phyloP scores from a whole-genome alignment of 37 sponge, comb jelly and placozoan genomes.

The Mnemiopsis leidyi region DNA sequence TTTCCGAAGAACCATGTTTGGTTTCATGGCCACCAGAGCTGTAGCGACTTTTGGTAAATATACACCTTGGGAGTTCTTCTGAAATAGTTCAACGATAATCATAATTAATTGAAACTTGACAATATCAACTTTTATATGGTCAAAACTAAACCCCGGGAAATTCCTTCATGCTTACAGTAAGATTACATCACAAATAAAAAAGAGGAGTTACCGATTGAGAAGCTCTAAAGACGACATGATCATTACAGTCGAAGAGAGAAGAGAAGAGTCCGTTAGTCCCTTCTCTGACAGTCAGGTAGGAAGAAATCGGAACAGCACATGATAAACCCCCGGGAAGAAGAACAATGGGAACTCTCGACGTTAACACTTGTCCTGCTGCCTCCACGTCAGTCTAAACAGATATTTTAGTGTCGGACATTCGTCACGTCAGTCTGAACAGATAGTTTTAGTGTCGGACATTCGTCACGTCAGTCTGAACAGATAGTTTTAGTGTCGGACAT shows the following conservation, averaged over 20 bases:
- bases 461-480: no score
- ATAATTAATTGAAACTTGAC: no score
- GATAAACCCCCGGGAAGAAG: not conserved
- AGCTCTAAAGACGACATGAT: not conserved
- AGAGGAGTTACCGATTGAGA: not conserved
- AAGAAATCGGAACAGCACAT: not conserved
- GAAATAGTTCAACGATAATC: not conserved
- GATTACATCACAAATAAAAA: no score
- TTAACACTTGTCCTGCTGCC: not conserved
- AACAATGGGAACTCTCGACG: not conserved
- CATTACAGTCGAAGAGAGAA: not conserved
- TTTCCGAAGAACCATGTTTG: not conserved
- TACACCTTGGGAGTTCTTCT: not conserved
- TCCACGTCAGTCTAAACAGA: not conserved
- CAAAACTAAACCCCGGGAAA: no score
- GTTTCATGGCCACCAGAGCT: not conserved
- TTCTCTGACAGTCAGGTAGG: not conserved
- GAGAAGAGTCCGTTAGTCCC: not conserved
- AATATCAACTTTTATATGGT: no score
- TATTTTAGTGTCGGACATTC: not conserved
- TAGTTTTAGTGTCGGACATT: no score
- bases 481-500: no score
- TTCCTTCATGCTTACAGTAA: no score
- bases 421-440: no score
- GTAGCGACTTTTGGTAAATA: not conserved